Evolutionary conservation across 2,888 invertebrate genomes (phyloP).

Genomic region (Dryocosmus kuriphilus): DNA sequence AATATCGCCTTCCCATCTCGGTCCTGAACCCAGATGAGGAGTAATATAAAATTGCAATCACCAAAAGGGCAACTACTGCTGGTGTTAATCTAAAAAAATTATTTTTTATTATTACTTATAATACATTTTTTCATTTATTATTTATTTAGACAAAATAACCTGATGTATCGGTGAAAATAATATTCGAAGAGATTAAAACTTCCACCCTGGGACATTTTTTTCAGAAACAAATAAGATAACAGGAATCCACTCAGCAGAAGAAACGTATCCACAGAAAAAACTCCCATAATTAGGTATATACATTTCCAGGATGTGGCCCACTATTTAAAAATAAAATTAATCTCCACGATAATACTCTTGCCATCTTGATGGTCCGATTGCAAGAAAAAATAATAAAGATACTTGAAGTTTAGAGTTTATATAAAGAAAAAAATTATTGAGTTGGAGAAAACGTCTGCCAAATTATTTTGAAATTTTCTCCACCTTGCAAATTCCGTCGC

Average conservation of each 20-base stretch:
- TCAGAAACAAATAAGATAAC: conserved; percentile 75
- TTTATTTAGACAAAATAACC: conserved; percentile 62
- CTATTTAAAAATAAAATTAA: conserved; percentile 60
- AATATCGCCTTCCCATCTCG: conserved; percentile 69
- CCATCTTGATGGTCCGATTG: not conserved
- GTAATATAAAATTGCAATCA: conserved; percentile 79
- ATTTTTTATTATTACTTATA: not conserved
- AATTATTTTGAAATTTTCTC: not conserved
- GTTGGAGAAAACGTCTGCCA: not conserved
- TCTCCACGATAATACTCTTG: not conserved
- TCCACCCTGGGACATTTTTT: conserved; percentile 69
- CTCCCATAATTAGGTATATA: conserved; percentile 75
- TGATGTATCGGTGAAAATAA: conserved; percentile 77
- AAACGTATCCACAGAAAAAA: conserved; percentile 78
- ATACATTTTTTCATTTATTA: not conserved
- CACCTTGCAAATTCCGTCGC: not conserved
- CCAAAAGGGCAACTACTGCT: conserved; percentile 78
- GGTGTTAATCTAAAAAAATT: conserved; percentile 79
- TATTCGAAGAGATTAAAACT: conserved; percentile 73
- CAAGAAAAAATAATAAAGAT: not conserved
- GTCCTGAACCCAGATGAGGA: conserved; percentile 79
- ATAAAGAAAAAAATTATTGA: not conserved
- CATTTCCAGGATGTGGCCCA: conserved; percentile 73
- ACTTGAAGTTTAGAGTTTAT: not conserved
- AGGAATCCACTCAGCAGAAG: conserved; percentile 77